phyloP scores from a whole-genome alignment of 1,140 invertebrate species.

The Micrasema minimum region DNA sequence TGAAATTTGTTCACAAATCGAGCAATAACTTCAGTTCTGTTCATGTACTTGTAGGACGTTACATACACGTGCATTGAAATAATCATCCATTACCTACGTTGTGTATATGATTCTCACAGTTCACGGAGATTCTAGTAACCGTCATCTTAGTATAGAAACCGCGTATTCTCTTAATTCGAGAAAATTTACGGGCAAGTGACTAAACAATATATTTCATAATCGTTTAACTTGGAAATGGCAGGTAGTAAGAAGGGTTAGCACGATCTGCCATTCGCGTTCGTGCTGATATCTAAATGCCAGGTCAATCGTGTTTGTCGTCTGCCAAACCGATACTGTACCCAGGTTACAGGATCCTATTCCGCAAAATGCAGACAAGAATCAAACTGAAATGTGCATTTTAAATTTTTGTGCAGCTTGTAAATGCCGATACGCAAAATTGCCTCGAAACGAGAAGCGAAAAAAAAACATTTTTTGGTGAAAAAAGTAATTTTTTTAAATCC shows the following conservation, averaged over 20 bases:
- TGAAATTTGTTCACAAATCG: slow-evolving; percentile 9
- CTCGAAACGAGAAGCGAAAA: too few relatives aligned
- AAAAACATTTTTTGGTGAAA: too few relatives aligned
- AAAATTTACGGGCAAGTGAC: not conserved
- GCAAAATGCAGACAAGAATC: not conserved
- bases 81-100: too few relatives aligned
- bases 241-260: slow-evolving; percentile 27
- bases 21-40: too few relatives aligned
- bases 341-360: not conserved
- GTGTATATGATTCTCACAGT: too few relatives aligned
- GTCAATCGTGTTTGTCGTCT: slow-evolving; percentile 36
- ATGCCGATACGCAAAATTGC: too few relatives aligned
- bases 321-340: slow-evolving; percentile 28
- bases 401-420: not conserved
- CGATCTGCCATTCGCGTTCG: slow-evolving; percentile 30
- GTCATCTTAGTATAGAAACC: too few relatives aligned
- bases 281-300: slow-evolving; percentile 23
- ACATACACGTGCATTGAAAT: too few relatives aligned
- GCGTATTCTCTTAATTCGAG: not conserved
- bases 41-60: too few relatives aligned
- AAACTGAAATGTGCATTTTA: not conserved
- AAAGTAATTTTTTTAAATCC: too few relatives aligned
- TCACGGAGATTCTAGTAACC: too few relatives aligned
- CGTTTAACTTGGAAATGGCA: slow-evolving; percentile 19
- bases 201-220: slow-evolving; percentile 20